These are phyloP conservation scores for Rhagonycha lutea DNA, from an alignment of 2,888 invertebrate species.

Conservation along the genomic window DNA sequence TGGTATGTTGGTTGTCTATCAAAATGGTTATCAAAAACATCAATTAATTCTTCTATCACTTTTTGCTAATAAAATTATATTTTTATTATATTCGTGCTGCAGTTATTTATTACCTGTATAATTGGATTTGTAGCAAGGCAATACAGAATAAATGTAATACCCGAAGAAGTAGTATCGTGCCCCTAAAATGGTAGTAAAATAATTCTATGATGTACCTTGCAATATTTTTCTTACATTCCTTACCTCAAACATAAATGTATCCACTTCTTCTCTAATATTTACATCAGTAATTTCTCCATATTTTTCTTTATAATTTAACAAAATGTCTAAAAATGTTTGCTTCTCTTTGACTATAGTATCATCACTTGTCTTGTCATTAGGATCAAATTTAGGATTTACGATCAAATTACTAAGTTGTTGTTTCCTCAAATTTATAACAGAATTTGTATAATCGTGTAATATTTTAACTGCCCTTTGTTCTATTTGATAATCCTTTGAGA, in stretches of 20 bases:
- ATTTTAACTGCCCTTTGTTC: conserved; percentile 57
- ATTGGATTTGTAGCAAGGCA: neutral
- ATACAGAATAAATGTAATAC: neutral
- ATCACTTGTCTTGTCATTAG: conserved; percentile 15
- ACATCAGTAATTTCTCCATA: conserved; percentile 62
- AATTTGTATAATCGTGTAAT: conserved; percentile 60
- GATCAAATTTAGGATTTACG: neutral
- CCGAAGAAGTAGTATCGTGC: neutral
- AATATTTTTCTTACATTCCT: neutral
- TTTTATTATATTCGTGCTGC: neutral
- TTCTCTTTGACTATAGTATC: conserved; percentile 49
- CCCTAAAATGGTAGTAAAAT: neutral
- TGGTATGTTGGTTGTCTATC: conserved; percentile 34
- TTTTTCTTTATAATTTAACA: conserved; percentile 60
- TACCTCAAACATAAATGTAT: conserved; percentile 77
- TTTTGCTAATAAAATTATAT: conserved; percentile 42
- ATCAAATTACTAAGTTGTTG: conserved; percentile 40
- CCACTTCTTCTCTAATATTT: conserved; percentile 70
- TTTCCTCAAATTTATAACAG: conserved; percentile 59
- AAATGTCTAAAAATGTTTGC: conserved; percentile 67
- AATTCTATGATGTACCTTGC: neutral
- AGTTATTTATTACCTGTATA: neutral
- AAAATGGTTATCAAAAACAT: conserved; percentile 42
- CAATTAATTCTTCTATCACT: conserved; percentile 46
- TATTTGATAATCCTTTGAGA: conserved; percentile 58